phyloP scores from a whole-genome alignment of 2,888 invertebrate genomes.

The Elmis aenea region DNA sequence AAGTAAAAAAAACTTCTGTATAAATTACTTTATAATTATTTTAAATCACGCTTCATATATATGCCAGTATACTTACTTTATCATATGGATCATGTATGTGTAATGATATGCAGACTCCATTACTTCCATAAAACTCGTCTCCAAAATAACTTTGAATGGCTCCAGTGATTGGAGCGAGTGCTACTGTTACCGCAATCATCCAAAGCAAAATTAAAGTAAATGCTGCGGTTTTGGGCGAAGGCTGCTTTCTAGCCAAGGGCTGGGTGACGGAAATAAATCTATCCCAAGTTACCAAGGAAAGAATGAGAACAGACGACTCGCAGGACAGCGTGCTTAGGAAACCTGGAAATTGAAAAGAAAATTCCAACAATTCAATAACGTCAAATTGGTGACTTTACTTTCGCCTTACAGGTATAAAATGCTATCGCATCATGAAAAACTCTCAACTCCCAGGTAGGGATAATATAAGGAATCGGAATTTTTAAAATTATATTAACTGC shows the following conservation, averaged over 20 bases:
- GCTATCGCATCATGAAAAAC: too few relatives aligned
- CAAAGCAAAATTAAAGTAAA: conserved; percentile 49
- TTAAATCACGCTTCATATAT: too few relatives aligned
- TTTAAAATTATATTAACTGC: too few relatives aligned
- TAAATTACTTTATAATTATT: too few relatives aligned
- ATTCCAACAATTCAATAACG: background rate
- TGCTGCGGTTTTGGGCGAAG: conserved; percentile 46
- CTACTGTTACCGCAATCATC: conserved; percentile 48
- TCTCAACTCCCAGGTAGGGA: too few relatives aligned
- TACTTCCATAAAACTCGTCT: conserved; percentile 54
- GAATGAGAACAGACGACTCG: conserved; percentile 56
- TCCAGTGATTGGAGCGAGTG: conserved; percentile 48
- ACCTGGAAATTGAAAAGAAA: conserved; percentile 47
- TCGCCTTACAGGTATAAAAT: too few relatives aligned
- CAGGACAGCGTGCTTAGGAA: conserved; percentile 57
- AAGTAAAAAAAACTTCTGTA: too few relatives aligned
- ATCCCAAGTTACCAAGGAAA: conserved; percentile 58
- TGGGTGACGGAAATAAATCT: conserved; percentile 57
- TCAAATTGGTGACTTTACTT: too few relatives aligned
- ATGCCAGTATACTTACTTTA: too few relatives aligned
- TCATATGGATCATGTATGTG: conserved; percentile 58
- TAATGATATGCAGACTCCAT: conserved; percentile 56
- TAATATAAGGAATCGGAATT: too few relatives aligned
- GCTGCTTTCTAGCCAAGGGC: conserved; percentile 49
- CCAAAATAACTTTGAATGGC: conserved; percentile 50